Conservation (phyloP, 2,888 invertebrate genomes). For the Platycheirus albimanus region DNA sequence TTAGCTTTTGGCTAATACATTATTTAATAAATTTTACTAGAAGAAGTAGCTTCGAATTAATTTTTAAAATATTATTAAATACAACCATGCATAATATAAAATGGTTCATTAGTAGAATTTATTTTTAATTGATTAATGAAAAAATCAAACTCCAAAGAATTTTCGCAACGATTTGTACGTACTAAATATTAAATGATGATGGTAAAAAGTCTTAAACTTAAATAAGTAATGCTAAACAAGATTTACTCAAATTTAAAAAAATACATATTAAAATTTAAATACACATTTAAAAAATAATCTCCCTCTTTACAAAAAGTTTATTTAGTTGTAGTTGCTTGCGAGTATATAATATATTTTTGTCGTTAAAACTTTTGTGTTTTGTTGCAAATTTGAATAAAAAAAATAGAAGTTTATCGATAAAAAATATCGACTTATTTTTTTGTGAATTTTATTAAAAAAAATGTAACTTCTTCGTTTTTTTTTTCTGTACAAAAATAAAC, state of each 20-base stretch:
- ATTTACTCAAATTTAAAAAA: constrained; percentile 35
- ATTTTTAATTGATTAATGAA: constrained; percentile 17
- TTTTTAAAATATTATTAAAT: constrained; percentile 14
- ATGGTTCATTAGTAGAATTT: constrained; percentile 41
- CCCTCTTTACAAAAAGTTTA: constrained; percentile 14
- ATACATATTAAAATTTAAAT: constrained; percentile 8
- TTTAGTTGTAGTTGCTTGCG: constrained; percentile 32
- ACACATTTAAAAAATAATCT: constrained; percentile 28
- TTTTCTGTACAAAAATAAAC: not conserved
- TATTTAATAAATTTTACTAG: constrained; percentile 26
- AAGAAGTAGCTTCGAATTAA: constrained; percentile 43
- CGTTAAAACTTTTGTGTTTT: constrained; percentile 33
- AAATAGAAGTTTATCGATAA: not conserved
- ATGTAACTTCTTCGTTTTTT: constrained; percentile 2
- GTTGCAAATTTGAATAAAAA: constrained; percentile 20
- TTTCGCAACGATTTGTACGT: constrained; percentile 73
- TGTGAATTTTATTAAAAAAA: constrained; percentile 9
- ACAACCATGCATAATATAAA: constrained; percentile 3
- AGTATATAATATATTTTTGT: constrained; percentile 1
- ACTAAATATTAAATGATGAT: constrained; percentile 40
- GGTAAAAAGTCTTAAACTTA: constrained; percentile 42
- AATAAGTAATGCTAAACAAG: constrained; percentile 36
- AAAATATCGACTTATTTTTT: constrained; percentile 8
- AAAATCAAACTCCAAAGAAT: constrained; percentile 64
- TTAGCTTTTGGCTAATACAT: constrained; percentile 25